A percentile compares a stretch with the other conserved stretches of the same genome.
phyloP scores from a whole-genome alignment of 2,113 vertebrate genomes.

The Leptodactylus fuscus region DNA sequence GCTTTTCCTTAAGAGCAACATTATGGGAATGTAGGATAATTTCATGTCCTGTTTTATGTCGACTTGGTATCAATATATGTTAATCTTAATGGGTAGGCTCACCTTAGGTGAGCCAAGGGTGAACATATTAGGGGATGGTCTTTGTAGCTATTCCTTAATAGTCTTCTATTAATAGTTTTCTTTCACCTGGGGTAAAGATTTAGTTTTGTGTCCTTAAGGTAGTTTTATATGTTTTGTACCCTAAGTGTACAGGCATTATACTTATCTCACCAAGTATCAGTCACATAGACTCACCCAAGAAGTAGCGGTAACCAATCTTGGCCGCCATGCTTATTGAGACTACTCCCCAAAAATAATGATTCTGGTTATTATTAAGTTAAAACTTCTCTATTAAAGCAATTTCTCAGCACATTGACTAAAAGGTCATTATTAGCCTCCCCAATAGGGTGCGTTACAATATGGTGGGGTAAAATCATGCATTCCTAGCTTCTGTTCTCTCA shows the following conservation, averaged over 20 bases:
- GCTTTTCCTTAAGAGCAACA: slow-evolving; percentile 64
- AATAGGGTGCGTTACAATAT: too few species aligned
- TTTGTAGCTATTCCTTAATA: background rate
- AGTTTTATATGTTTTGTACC: background rate
- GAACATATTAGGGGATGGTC: background rate
- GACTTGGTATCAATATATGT: background rate
- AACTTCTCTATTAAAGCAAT: too few species aligned
- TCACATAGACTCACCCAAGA: background rate
- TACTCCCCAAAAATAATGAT: too few species aligned
- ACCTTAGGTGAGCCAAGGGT: slow-evolving; percentile 15
- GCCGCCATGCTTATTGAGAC: too few species aligned
- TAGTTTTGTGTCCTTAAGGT: background rate
- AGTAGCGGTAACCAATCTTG: background rate
- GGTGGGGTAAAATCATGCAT: too few species aligned
- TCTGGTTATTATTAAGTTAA: too few species aligned
- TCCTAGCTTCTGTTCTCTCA: too few species aligned
- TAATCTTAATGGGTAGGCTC: slow-evolving; percentile 1
- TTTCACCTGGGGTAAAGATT: background rate
- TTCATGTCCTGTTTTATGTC: slow-evolving; percentile 11
- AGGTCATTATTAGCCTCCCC: too few species aligned
- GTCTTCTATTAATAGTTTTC: background rate
- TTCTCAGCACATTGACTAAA: too few species aligned
- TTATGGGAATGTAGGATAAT: slow-evolving; percentile 13
- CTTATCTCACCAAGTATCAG: background rate
- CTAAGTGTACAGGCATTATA: background rate